These are phyloP conservation scores for Epirrhoe alternata DNA, from an alignment of 2,888 invertebrate species.

Conservation along the genomic window DNA sequence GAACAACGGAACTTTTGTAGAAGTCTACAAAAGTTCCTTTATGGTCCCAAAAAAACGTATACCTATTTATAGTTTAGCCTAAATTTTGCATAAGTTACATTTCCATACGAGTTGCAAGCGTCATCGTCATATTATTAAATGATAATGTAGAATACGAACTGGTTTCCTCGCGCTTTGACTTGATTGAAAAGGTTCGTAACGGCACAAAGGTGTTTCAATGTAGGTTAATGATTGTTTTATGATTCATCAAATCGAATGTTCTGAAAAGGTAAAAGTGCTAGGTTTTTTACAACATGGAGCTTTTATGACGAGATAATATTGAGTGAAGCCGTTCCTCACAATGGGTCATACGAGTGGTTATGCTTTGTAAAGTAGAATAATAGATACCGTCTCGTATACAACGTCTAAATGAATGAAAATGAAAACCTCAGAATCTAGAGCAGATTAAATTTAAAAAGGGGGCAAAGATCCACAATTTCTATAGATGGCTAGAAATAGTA, in stretches of 20 bases:
- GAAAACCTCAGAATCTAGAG: no score
- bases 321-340: background rate
- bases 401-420: no score
- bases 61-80: no score
- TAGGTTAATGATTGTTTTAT: constrained; percentile 42
- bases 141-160: no score
- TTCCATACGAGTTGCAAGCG: constrained; percentile 16
- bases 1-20: background rate
- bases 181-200: constrained; percentile 46
- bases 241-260: constrained; percentile 32
- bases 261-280: constrained; percentile 16
- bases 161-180: constrained; percentile 21
- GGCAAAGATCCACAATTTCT: no score
- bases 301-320: background rate
- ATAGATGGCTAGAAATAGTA: no score
- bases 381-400: no score
- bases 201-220: constrained; percentile 28
- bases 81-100: constrained; percentile 10
- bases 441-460: no score
- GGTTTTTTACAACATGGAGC: background rate
- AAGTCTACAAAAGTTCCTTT: no score
- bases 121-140: no score
- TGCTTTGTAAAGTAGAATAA: background rate
- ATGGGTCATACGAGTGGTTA: background rate
- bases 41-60: background rate